These are phyloP conservation scores for Triops longicaudatus DNA, from an alignment of 1,140 invertebrate genomes.

Conservation along the genomic window DNA sequence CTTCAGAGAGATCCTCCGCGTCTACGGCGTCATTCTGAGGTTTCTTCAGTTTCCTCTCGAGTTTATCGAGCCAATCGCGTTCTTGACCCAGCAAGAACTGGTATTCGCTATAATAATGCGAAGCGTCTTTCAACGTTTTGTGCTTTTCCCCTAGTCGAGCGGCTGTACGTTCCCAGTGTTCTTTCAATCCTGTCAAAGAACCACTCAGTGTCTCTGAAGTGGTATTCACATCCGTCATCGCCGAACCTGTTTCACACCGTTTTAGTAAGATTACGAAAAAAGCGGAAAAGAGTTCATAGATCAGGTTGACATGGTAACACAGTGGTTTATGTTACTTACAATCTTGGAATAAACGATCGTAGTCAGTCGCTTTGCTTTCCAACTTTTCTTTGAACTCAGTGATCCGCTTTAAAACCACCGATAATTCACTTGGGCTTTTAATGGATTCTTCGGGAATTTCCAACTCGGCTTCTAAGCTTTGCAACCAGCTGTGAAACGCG, in stretches of 20 bases:
- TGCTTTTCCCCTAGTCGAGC: constrained; percentile 50
- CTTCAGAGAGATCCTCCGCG: constrained; percentile 86
- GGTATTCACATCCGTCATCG: constrained; percentile 43
- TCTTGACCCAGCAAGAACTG: constrained; percentile 63
- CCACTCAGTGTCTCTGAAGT: constrained; percentile 49
- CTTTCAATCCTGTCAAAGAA: constrained; percentile 58
- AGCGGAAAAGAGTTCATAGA: neutral
- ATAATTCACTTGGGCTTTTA: constrained; percentile 1
- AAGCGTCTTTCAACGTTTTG: constrained; percentile 54
- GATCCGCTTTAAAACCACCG: neutral
- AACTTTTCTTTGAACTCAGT: neutral
- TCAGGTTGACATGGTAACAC: neutral
- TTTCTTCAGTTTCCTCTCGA: constrained; percentile 66
- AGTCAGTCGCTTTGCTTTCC: neutral
- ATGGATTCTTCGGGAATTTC: neutral
- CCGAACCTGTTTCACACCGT: constrained; percentile 49
- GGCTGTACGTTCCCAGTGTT: constrained; percentile 60
- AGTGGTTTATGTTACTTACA: neutral
- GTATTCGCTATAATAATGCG: constrained; percentile 66
- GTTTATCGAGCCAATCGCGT: constrained; percentile 67
- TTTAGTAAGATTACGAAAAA: neutral
- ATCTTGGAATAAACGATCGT: neutral
- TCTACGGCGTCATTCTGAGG: constrained; percentile 66
- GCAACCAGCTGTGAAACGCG: neutral
- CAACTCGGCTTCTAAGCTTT: neutral